A percentile compares a stretch with the other conserved stretches of the same genome.
Evolutionary conservation across 2,888 invertebrate species (phyloP).

Genomic region (Allacma fusca): DNA sequence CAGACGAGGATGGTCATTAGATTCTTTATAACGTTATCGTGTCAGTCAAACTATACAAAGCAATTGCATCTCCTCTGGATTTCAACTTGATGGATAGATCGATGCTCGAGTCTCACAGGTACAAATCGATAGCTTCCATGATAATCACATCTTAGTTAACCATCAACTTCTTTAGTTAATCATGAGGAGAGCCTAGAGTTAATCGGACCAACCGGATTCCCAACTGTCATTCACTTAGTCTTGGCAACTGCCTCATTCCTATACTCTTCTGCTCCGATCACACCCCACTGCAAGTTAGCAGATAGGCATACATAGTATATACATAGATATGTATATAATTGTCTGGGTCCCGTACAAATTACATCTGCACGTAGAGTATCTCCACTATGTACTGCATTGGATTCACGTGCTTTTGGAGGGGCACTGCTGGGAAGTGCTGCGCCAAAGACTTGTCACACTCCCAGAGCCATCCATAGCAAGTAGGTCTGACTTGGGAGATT

Average conservation of each 20-base stretch:
- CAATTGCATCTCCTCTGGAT: background rate
- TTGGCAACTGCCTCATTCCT: background rate
- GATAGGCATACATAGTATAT: too few species aligned
- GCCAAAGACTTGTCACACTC: too few species aligned
- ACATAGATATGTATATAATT: too few species aligned
- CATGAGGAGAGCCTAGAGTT: background rate
- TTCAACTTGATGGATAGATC: conserved; percentile 1
- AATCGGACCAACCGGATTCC: conserved; percentile 16
- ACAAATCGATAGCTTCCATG: conserved; percentile 16
- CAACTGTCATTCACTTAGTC: conserved; percentile 16
- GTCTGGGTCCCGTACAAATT: too few species aligned
- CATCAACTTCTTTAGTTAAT: conserved; percentile 2
- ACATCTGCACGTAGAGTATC: too few species aligned
- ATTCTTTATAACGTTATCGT: conserved; percentile 2
- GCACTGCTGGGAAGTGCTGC: too few species aligned
- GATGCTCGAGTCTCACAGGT: background rate
- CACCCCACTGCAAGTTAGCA: background rate
- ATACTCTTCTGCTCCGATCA: background rate
- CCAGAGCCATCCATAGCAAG: too few species aligned
- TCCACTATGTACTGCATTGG: too few species aligned
- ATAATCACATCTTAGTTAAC: conserved; percentile 16
- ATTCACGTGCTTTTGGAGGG: too few species aligned
- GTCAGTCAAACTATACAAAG: background rate
- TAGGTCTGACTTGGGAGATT: too few species aligned
- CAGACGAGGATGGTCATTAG: background rate